Conservation (phyloP, 1,140 invertebrate genomes). For the Diploscapter pachys region DNA sequence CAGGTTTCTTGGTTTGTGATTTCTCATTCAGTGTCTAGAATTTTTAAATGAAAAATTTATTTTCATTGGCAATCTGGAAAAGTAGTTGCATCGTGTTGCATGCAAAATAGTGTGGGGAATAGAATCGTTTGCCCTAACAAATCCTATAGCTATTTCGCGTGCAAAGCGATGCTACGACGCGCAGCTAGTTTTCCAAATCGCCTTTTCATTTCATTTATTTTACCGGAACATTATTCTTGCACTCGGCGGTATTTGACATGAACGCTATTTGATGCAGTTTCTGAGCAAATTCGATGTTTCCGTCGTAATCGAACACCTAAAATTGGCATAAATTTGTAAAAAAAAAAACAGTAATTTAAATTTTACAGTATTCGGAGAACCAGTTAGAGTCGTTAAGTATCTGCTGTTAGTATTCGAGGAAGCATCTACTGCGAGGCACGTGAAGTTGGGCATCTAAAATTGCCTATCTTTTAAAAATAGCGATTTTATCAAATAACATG, state of each 20-base stretch:
- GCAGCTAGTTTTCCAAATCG: no score
- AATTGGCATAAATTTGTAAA: background rate
- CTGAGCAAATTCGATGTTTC: conserved; percentile 8
- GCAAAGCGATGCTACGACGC: no score
- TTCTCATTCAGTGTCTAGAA: no score
- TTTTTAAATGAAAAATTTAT: no score
- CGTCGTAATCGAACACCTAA: conserved; percentile 15
- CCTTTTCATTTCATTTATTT: background rate
- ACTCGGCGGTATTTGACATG: conserved; percentile 8
- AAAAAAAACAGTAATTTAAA: no score
- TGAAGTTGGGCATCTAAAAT: conserved; percentile 1
- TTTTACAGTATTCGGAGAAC: background rate
- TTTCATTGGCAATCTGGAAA: background rate
- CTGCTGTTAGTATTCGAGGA: conserved; percentile 6
- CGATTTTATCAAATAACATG: background rate
- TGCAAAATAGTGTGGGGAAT: background rate
- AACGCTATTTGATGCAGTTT: conserved; percentile 7
- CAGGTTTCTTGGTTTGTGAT: no score
- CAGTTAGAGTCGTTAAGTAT: conserved; percentile 8
- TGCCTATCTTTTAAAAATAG: background rate
- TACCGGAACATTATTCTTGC: background rate
- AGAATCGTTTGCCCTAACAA: background rate
- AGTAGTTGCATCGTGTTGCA: background rate
- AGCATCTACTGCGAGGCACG: conserved; percentile 13
- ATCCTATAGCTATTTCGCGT: no score